Conservation (phyloP, 1,140 invertebrate genomes). For the Penaeus japonicus region DNA sequence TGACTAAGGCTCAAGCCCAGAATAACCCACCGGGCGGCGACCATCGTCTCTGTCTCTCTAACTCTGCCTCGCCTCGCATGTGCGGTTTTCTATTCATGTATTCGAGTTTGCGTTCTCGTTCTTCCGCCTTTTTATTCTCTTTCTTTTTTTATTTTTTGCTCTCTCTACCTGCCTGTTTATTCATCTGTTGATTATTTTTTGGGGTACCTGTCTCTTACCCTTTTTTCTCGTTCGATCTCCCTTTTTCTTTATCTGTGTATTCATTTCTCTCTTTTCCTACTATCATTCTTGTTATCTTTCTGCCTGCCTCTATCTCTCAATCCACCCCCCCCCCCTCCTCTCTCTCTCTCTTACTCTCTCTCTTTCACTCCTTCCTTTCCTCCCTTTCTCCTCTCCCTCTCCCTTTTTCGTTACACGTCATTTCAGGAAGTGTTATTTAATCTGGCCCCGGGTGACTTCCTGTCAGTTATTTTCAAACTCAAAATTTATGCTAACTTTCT, state of each 20-base stretch:
- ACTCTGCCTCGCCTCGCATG: neutral
- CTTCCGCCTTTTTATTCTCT: neutral
- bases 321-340: neutral
- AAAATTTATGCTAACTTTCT: too few species aligned
- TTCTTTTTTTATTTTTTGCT: too few species aligned
- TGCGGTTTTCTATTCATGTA: neutral
- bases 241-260: neutral
- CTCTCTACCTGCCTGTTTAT: too few species aligned
- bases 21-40: too few species aligned
- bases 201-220: neutral
- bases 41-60: neutral
- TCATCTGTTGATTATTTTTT: too few species aligned
- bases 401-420: neutral
- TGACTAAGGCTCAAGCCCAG: too few species aligned
- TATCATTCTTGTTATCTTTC: neutral
- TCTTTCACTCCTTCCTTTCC: neutral
- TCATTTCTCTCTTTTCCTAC: neutral
- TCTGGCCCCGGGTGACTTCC: neutral
- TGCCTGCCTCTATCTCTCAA: neutral
- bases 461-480: neutral
- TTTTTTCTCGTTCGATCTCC: too few species aligned
- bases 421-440: neutral
- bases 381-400: neutral
- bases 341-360: neutral
- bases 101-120: neutral